A percentile compares a stretch with the other conserved stretches of the same genome.
Conservation (phyloP, 2,113 vertebrate species). For the Chionodraco myersi region DNA sequence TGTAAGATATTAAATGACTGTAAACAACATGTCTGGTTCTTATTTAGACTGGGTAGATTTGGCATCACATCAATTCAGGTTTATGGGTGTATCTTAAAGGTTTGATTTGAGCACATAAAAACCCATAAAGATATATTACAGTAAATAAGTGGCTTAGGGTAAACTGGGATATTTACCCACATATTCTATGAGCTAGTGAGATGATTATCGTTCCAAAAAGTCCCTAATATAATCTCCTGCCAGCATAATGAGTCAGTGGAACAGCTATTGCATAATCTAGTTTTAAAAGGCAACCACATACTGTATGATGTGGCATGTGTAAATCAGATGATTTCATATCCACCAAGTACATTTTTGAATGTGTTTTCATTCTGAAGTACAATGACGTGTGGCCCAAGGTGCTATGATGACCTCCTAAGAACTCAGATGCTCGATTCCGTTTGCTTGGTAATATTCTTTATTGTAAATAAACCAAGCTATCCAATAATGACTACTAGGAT, state of each 20-base stretch:
- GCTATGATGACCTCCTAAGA: no score
- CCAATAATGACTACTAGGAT: no score
- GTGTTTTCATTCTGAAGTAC: conserved; percentile 1
- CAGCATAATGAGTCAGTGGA: conserved; percentile 71
- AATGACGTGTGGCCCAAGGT: neutral
- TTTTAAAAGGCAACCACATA: conserved; percentile 45
- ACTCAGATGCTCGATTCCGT: no score
- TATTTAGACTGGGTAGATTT: conserved; percentile 27
- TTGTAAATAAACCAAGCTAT: no score
- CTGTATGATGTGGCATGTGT: conserved; percentile 56
- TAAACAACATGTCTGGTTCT: conserved; percentile 25
- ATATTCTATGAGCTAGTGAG: no score
- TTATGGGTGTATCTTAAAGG: no score
- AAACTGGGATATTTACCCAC: no score
- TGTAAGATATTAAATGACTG: neutral
- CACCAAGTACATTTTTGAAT: conserved; percentile 8
- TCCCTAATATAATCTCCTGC: conserved; percentile 64
- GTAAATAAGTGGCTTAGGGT: no score
- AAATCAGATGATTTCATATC: conserved; percentile 49
- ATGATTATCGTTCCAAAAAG: conserved; percentile 59
- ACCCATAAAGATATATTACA: no score
- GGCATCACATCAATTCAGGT: no score
- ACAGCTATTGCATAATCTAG: conserved; percentile 65
- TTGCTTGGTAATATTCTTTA: no score
- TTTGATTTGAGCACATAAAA: no score